Percentiles rank a stretch among this genome's conserved stretches.
These are phyloP conservation scores for Chloroclysta siterata DNA, from an alignment of 2,888 invertebrate species.

Conservation along the genomic window DNA sequence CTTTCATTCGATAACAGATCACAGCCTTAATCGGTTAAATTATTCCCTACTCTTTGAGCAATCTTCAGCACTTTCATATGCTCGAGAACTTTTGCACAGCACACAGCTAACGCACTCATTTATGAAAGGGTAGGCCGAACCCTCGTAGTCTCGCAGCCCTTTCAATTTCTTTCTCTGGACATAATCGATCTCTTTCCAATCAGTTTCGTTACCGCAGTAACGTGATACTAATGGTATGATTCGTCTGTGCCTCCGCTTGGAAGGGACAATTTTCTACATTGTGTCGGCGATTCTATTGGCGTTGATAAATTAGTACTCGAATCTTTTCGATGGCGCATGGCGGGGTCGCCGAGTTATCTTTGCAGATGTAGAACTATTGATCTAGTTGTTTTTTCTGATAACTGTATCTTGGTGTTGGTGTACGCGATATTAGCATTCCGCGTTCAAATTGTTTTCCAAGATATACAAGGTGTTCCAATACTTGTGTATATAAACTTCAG, in stretches of 20 bases:
- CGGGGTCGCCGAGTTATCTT: conserved; percentile 19
- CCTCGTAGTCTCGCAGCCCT: conserved; percentile 34
- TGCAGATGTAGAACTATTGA: conserved; percentile 7
- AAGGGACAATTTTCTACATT: conserved; percentile 51
- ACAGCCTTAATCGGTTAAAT: not conserved
- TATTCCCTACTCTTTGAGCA: not conserved
- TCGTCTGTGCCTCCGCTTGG: conserved; percentile 21
- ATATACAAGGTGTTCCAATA: too few species aligned
- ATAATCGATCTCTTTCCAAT: conserved; percentile 62
- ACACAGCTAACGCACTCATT: conserved; percentile 38
- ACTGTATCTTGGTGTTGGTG: not conserved
- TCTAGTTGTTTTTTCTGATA: not conserved
- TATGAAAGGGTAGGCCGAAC: conserved; percentile 37
- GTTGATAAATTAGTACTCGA: conserved; percentile 50
- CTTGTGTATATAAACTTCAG: too few species aligned
- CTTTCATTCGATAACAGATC: too few species aligned
- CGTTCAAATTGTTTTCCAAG: not conserved
- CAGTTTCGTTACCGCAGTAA: conserved; percentile 42
- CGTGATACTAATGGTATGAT: conserved; percentile 1
- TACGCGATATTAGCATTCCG: not conserved
- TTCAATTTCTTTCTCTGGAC: conserved; percentile 49
- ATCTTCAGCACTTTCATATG: not conserved
- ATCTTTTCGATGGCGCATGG: not conserved
- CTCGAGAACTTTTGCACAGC: conserved; percentile 1
- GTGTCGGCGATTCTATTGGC: conserved; percentile 46